Base-by-base conservation (phyloP, 2,797 vertebrate genomes). In the Sebastes matsubarae region DNA sequence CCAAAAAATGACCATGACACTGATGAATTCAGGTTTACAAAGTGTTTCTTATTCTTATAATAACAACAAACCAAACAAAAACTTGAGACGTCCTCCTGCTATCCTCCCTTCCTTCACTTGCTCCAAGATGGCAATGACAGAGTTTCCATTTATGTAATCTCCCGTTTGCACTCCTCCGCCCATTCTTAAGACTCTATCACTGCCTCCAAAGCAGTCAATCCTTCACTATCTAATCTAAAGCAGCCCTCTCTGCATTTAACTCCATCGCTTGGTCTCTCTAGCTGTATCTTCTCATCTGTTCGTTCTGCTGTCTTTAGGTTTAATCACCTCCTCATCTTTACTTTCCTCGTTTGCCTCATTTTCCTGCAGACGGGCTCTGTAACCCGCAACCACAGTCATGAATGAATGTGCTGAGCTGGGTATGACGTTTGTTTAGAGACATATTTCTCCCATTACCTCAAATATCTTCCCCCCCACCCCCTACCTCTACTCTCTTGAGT, bases 351-450 rank as follows among this genome's bases (percentile, higher is more conserved):
- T 81, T 24, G 42, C 75, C 64, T 79, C 61, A 64, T 85, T 89
- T 80, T 81, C 70, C 64, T 82, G 68, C 78, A 72, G 82, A 65
- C 67, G 12, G 70, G 72, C 76, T 80, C 77, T 42, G 65, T 57
- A 83, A 85, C 64, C 87, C 90, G 85, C 88, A 93, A 88, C 88
- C 92, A 81, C 90, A 91, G 89, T 84, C 88, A 88, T 82, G 88
- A 89, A 90, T 89, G 87, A 92, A 93, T 89, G 86, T 89, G 89
- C 93, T 88, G 87, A 91, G 90, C 83, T 85, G 73, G 80, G 72
- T 79, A 89, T 87, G 84, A 83, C 46, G 54, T 73, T 84, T 87
- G 61, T 84, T 81, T 78, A 80, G 81, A 87, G 61, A 68, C 84
- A 86, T 76, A 86, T 81, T 87, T 88, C 87, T 90, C 83, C 64